Percentiles rank a stretch among this genome's conserved stretches.
These are phyloP conservation scores for Lordiphosa stackelbergi DNA, from an alignment of 1,140 invertebrate genomes.

Conservation along the genomic window DNA sequence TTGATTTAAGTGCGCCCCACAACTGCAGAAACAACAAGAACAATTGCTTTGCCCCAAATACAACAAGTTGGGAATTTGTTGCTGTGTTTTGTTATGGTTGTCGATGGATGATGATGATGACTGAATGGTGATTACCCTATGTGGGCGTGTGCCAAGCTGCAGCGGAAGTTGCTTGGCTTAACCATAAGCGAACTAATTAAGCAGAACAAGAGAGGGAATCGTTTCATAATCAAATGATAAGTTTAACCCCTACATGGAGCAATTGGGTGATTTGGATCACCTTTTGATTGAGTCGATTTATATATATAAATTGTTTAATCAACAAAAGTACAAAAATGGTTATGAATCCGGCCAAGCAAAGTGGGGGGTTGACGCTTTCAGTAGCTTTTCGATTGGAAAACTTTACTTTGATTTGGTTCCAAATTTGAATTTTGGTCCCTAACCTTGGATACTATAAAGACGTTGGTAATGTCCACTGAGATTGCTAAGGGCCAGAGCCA, in stretches of 20 bases:
- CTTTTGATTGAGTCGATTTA: no score
- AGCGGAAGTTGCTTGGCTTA: conserved; percentile 56
- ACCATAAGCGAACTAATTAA: conserved; percentile 48
- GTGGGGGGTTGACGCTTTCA: no score
- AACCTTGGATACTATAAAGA: no score
- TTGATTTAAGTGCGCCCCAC: conserved; percentile 67
- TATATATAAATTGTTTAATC: no score
- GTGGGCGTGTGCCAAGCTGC: conserved; percentile 19
- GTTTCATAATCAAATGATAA: conserved; percentile 15
- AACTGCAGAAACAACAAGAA: conserved; percentile 36
- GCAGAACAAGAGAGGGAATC: conserved; percentile 26
- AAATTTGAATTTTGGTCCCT: no score
- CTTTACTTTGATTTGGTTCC: no score
- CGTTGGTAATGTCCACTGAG: no score
- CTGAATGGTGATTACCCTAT: conserved; percentile 9
- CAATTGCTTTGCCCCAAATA: conserved; percentile 62
- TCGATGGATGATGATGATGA: conserved; percentile 36
- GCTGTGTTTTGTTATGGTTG: conserved; percentile 41
- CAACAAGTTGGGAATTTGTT: conserved; percentile 59
- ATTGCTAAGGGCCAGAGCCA: no score
- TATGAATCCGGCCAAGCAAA: no score
- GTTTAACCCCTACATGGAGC: conserved; percentile 1
- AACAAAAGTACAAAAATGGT: no score
- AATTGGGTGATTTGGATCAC: no score
- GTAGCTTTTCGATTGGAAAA: no score